Base-by-base conservation (phyloP, 2,797 vertebrate species). In the Lerista edwardsae region DNA sequence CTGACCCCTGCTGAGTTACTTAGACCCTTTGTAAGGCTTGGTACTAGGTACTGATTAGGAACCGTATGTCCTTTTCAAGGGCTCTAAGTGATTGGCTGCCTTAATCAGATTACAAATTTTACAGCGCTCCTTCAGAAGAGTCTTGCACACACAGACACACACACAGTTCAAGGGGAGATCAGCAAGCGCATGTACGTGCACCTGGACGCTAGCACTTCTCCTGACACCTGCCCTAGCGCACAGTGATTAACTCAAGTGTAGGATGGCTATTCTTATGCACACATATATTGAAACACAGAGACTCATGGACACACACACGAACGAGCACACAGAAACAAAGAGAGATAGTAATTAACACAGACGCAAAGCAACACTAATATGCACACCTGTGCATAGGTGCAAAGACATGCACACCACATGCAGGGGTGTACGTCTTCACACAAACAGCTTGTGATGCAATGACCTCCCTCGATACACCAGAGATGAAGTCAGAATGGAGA, bases 21-120 rank as follows among this genome's bases (percentile, higher is more conserved):
- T 97, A 97, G 95, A 93, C 97, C 96, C 97, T 98, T 97, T 97
- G 97, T 97, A 96, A 95, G 94, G 97, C 97, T 96, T 94, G 97
- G 97, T 97, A 95, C 97, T 97, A 97, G 97, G 97, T 97, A 97
- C 97, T 98, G 97, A 98, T 98, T 97, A 97, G 95, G 97, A 97
- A 97, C 94, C 95, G 92, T 91, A 93, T 94, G 95, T 95, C 96
- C 94, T 96, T 96, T 96, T 97, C 95, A 96, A 96, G 96, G 94
- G 94, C 94, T 93, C 94, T 96, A 95, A 96, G 95, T 93, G 95
- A 95, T 95, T 93, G 96, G 95, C 94, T 93, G 93, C 93, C 93
- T 96, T 97, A 97, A 97, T 97, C 96, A 96, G 96, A 97, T 97
- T 96, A 97, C 93, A 95, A 94, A 47, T 79, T 95, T 94, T 96